phyloP scores from a whole-genome alignment of 2,888 invertebrate genomes.

The Plemyria rubiginata region DNA sequence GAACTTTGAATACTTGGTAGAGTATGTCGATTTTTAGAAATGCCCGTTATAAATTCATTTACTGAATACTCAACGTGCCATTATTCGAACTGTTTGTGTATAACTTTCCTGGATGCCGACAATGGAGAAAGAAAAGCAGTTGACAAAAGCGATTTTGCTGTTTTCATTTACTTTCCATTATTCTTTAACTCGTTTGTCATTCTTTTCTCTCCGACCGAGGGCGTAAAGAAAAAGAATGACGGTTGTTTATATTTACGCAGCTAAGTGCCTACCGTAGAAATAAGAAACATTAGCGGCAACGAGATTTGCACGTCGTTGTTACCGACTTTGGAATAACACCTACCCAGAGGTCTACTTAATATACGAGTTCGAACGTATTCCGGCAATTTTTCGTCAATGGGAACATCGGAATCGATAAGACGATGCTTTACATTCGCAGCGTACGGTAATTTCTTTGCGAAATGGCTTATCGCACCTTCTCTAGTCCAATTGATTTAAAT shows the following conservation, averaged over 20 bases:
- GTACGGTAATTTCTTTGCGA: slow-evolving; percentile 21
- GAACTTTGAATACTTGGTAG: too few species aligned
- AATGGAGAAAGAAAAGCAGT: slow-evolving; percentile 68
- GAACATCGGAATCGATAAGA: slow-evolving; percentile 28
- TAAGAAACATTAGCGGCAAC: slow-evolving; percentile 64
- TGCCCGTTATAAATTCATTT: slow-evolving; percentile 50
- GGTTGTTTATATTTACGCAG: slow-evolving; percentile 77
- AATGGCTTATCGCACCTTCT: slow-evolving; percentile 23
- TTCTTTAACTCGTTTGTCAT: slow-evolving; percentile 81
- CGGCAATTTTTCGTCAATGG: slow-evolving; percentile 28
- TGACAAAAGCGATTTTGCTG: slow-evolving; percentile 79
- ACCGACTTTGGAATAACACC: slow-evolving; percentile 37
- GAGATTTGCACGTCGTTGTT: slow-evolving; percentile 58
- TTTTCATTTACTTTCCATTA: slow-evolving; percentile 83
- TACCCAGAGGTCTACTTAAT: slow-evolving; percentile 33
- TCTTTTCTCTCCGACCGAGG: slow-evolving; percentile 73
- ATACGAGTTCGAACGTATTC: slow-evolving; percentile 30
- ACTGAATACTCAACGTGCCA: slow-evolving; percentile 57
- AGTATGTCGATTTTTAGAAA: slow-evolving; percentile 40
- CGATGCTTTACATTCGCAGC: slow-evolving; percentile 22
- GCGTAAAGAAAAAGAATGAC: slow-evolving; percentile 76
- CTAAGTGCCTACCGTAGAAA: slow-evolving; percentile 70
- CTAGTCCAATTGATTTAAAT: slow-evolving; percentile 33
- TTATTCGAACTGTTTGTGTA: slow-evolving; percentile 52
- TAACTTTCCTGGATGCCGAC: slow-evolving; percentile 63